Conservation (phyloP, 2,113 vertebrate species). For the Synchiropus splendidus region DNA sequence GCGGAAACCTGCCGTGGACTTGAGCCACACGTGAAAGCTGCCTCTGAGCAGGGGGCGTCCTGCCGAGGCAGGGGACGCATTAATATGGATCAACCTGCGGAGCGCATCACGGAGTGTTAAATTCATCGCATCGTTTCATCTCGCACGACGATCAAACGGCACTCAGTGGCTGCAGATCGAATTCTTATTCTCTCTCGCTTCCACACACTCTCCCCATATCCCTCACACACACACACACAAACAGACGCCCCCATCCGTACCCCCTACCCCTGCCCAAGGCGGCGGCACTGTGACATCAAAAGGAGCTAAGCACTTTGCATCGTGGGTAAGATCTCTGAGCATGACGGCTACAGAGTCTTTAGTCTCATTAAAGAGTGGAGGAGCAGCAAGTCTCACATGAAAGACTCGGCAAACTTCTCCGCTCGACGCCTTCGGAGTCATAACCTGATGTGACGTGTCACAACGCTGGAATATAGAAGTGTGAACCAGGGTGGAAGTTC, state of each 20-base stretch:
- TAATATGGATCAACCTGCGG: conserved; percentile 58
- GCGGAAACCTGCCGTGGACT: neutral
- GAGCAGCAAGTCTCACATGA: conserved; percentile 49
- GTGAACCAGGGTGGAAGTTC: no score
- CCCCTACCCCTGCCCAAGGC: conserved; percentile 53
- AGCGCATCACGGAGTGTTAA: conserved; percentile 57
- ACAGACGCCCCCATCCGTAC: conserved; percentile 48
- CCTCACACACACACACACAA: conserved; percentile 32
- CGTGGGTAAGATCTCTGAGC: conserved; percentile 65
- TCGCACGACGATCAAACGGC: conserved; percentile 58
- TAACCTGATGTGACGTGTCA: conserved; percentile 26
- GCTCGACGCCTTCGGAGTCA: conserved; percentile 30
- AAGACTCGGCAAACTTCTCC: conserved; percentile 52
- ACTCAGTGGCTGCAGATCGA: conserved; percentile 52
- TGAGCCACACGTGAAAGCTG: conserved; percentile 18
- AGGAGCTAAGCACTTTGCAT: conserved; percentile 63
- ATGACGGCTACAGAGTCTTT: conserved; percentile 61
- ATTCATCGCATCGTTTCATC: conserved; percentile 63
- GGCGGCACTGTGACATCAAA: conserved; percentile 65
- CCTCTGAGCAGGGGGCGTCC: conserved; percentile 34
- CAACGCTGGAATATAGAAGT: conserved; percentile 6
- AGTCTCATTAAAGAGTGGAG: conserved; percentile 64
- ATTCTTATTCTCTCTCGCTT: conserved; percentile 32
- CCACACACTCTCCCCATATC: neutral
- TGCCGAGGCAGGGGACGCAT: conserved; percentile 40